Evolutionary conservation across 2,113 vertebrate species (phyloP).

Genomic region (Rhinolophus ferrumequinum): DNA sequence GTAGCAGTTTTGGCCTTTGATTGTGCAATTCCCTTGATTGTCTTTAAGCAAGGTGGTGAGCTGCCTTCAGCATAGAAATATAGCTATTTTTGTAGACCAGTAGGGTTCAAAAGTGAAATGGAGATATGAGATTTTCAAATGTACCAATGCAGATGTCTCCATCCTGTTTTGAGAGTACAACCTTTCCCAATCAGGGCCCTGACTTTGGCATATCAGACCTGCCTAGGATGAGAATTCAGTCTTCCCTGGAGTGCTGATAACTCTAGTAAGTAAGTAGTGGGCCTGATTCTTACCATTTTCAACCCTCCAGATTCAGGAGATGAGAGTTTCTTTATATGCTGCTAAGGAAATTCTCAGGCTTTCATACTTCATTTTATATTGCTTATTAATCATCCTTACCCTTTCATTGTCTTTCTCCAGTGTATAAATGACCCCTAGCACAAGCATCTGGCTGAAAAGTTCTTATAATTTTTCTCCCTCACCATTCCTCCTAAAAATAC

Average conservation of each 20-base stretch:
- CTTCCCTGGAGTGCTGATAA: not conserved
- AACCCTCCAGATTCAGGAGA: not conserved
- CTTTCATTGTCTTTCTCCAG: not conserved
- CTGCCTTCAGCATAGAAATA: not conserved
- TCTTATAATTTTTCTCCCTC: conserved; percentile 26
- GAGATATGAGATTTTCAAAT: not conserved
- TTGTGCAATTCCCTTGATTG: not conserved
- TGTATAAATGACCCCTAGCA: not conserved
- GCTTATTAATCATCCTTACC: conserved; percentile 20
- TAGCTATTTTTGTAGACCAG: not conserved
- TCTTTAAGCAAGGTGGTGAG: not conserved
- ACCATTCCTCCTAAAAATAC: not conserved
- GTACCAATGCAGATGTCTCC: not conserved
- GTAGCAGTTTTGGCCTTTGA: not conserved
- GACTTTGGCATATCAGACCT: not conserved
- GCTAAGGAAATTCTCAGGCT: not conserved
- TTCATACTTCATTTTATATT: not conserved
- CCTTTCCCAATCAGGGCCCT: not conserved
- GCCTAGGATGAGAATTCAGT: not conserved
- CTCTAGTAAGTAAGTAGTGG: not conserved
- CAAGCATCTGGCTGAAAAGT: not conserved
- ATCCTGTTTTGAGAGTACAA: not conserved
- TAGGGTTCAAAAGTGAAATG: not conserved
- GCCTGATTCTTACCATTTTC: not conserved
- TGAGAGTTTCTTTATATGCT: not conserved